Conservation (phyloP, 2,888 invertebrate species). For the Macrosoma leucophasiata region DNA sequence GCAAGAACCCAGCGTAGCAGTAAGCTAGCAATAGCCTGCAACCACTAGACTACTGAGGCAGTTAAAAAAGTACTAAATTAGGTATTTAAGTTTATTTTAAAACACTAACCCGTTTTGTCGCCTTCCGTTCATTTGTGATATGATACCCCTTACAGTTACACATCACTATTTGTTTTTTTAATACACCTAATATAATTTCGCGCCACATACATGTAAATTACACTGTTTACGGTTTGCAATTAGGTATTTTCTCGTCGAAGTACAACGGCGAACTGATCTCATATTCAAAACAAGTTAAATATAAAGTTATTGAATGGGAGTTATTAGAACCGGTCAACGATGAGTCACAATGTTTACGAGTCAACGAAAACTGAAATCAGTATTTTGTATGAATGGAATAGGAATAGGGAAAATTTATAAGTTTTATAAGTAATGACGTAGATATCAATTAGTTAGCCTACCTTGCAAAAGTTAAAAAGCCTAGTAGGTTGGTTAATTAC, state of each 20-base stretch:
- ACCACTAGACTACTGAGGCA: no score
- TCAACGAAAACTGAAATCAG: no score
- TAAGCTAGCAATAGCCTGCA: no score
- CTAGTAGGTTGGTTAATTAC: no score
- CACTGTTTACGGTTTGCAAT: conserved; percentile 24
- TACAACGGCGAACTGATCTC: conserved; percentile 36
- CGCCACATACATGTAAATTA: conserved; percentile 19
- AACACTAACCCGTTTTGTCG: conserved; percentile 30
- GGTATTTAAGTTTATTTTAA: neutral
- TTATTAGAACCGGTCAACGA: conserved; percentile 35
- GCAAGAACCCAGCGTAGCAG: no score
- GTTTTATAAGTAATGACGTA: no score
- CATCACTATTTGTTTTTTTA: conserved; percentile 24
- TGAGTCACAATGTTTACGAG: conserved; percentile 34
- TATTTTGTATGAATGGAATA: no score
- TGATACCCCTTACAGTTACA: conserved; percentile 34
- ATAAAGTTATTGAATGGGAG: conserved; percentile 34
- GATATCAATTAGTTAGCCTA: no score
- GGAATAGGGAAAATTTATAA: no score
- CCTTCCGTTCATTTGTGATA: conserved; percentile 28
- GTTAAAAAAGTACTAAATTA: conserved; percentile 1
- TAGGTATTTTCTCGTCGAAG: conserved; percentile 33
- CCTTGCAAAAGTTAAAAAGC: no score
- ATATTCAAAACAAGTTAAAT: conserved; percentile 38
- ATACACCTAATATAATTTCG: conserved; percentile 18